Base-by-base conservation (phyloP, 2,888 invertebrate species). In the Idaea aversata region DNA sequence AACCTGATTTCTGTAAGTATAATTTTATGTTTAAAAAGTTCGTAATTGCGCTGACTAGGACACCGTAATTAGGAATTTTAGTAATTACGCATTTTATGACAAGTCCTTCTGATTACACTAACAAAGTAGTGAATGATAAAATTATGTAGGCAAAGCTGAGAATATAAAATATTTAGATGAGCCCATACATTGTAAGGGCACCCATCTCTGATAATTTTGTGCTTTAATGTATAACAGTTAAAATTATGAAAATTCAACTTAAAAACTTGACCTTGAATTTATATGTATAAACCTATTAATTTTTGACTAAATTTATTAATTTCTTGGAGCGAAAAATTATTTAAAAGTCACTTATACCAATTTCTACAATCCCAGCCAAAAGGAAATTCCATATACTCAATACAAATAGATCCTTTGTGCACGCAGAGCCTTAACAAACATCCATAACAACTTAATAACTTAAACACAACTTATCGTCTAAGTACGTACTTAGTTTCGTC, bases 401-500 rank as follows among this genome's bases (percentile, higher is more conserved):
- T 4, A 47, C 47, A 61, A 61, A 61, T 25, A 61, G 35, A 10
- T 61, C 35, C 15, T 6, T 13, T 47, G 10, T 47, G 47, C 13
- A 47, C 47, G 47, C 47, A 47, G 47, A 47, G 47, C 47, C 47
- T 47, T 47, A 47, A 47, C 75, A 67, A 72, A 69, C 47, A 47
- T 65, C 34, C 67, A 38, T 60, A 61, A 70, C 38, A 38, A 38
- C 7, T 47, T 47, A 47, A 47, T 13, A 47, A 47, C 13, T 47
- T 10, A 47, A 47, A 47, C 47, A 47, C 6, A 16, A 59, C 15
- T 15, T 59, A 59, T 16, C 58, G 16, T 59, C 15, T 63, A 65
- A 25, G 72, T 88, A 95, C 96, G 93, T 96, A 98, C 98, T 97
- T 97, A 87, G 97, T 97, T 90, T 98, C 98, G 87, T 98, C 98